Evolutionary conservation across 2,888 invertebrate genomes (phyloP).

Genomic region (Liopterus haemorrhoidalis): DNA sequence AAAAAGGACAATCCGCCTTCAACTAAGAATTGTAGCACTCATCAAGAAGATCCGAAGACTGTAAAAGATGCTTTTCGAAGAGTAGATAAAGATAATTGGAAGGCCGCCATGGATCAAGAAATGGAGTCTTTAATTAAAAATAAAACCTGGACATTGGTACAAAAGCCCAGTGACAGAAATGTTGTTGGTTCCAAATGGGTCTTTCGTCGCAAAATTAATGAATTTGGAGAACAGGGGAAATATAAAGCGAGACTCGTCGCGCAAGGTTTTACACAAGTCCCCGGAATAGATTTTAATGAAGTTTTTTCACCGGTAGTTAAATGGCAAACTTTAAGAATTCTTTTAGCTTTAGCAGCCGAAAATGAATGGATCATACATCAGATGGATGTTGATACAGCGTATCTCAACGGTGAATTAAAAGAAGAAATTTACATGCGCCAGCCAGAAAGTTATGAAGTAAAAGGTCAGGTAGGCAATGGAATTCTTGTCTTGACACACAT

Average conservation of each 20-base stretch:
- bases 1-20: too few species aligned
- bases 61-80: too few species aligned
- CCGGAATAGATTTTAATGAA: constrained; percentile 8
- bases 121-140: constrained; percentile 9
- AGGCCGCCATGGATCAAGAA: constrained; percentile 10
- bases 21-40: too few species aligned
- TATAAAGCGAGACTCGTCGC: constrained; percentile 9
- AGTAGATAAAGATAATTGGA: constrained; percentile 10
- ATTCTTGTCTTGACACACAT: too few species aligned
- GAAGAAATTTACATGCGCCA: constrained; percentile 12
- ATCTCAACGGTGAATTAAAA: constrained; percentile 7
- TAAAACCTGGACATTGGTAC: constrained; percentile 5
- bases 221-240: not conserved
- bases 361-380: constrained; percentile 9
- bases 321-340: constrained; percentile 11
- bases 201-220: constrained; percentile 1
- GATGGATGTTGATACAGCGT: constrained; percentile 8
- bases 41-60: too few species aligned
- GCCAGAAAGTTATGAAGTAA: too few species aligned
- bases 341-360: constrained; percentile 16
- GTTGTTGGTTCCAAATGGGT: constrained; percentile 7
- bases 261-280: constrained; percentile 7
- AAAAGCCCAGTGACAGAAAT: constrained; percentile 1
- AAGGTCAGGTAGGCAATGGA: too few species aligned
- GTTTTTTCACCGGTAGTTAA: constrained; percentile 11